A percentile compares a stretch with the other conserved stretches of the same genome.
These are phyloP conservation scores for Rhadinocentrus ornatus DNA, from an alignment of 2,797 vertebrate genomes.

Conservation along the genomic window DNA sequence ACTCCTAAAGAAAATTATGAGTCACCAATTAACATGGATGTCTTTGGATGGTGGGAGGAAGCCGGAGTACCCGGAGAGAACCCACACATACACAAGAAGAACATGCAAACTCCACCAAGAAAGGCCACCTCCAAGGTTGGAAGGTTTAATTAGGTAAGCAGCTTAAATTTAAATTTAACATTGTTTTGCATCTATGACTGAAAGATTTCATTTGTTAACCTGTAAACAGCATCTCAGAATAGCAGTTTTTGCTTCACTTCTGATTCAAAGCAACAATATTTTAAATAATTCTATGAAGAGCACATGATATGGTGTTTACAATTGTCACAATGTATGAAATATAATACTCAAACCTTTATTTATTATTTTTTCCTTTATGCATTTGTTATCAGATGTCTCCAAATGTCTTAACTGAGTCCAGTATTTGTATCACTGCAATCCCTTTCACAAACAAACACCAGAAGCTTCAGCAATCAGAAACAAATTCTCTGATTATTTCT, in stretches of 20 bases:
- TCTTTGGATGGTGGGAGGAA: no score
- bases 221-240: background rate
- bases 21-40: no score
- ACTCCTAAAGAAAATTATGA: no score
- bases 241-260: constrained; percentile 8
- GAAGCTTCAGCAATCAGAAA: constrained; percentile 25
- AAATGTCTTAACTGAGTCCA: constrained; percentile 14
- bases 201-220: background rate
- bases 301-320: background rate
- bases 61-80: no score
- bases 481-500: constrained; percentile 29
- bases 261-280: constrained; percentile 6
- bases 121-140: no score
- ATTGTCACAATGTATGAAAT: constrained; percentile 15
- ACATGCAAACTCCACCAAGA: no score
- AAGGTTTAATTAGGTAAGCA: background rate
- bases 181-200: background rate
- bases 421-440: background rate
- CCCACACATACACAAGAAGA: no score
- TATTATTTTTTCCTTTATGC: constrained; percentile 33
- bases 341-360: constrained; percentile 17
- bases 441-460: constrained; percentile 14
- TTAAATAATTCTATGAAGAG: background rate
- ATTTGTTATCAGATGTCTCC: constrained; percentile 19
- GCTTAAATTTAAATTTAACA: constrained; percentile 3